Percentiles rank a stretch among this genome's conserved stretches.
These are phyloP conservation scores for Egretta garzetta DNA, from an alignment of 2,113 vertebrate genomes.

Conservation along the genomic window DNA sequence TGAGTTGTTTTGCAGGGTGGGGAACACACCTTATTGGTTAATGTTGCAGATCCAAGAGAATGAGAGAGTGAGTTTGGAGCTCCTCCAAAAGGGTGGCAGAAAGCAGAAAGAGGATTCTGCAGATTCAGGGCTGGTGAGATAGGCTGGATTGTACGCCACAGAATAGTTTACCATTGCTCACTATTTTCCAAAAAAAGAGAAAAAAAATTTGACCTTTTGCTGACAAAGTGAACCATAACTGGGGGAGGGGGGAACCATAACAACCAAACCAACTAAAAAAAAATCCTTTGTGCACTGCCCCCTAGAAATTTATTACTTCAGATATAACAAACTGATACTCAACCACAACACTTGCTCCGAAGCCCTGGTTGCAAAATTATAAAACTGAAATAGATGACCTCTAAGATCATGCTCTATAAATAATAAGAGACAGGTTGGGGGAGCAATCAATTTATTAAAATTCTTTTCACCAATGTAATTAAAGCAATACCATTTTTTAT, in stretches of 20 bases:
- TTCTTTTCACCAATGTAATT: neutral
- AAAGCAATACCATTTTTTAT: neutral
- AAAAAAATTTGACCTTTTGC: neutral
- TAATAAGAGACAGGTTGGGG: neutral
- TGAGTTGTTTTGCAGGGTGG: neutral
- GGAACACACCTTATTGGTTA: neutral
- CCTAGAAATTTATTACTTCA: neutral
- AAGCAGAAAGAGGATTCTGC: fast-evolving
- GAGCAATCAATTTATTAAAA: neutral
- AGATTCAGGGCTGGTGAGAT: neutral
- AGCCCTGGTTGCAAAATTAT: neutral
- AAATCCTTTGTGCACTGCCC: neutral
- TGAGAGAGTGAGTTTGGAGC: neutral
- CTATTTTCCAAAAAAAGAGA: neutral
- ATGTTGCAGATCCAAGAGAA: neutral
- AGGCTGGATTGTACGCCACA: neutral
- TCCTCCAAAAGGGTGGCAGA: neutral
- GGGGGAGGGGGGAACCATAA: too few species aligned
- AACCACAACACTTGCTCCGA: neutral
- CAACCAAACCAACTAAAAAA: neutral
- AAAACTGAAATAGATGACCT: neutral
- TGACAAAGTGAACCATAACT: neutral
- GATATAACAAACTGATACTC: neutral
- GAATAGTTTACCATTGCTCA: neutral
- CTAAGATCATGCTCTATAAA: neutral